phyloP scores from a whole-genome alignment of 2,113 vertebrate genomes.

The Oreotrochilus melanogaster region DNA sequence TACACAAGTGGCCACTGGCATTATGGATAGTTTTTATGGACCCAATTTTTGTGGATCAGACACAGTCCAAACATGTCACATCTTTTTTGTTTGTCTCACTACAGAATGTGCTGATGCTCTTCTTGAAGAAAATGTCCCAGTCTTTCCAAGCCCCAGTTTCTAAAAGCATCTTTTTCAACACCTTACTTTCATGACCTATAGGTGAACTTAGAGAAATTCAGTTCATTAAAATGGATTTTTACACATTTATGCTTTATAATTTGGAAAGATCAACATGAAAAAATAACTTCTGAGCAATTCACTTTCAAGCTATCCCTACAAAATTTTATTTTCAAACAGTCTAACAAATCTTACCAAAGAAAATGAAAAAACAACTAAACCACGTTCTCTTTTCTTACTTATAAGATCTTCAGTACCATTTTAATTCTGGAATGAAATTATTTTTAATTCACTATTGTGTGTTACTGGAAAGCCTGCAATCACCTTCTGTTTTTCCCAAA shows the following conservation, averaged over 20 bases:
- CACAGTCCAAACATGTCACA: neutral
- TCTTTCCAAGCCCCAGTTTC: neutral
- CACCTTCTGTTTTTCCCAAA: neutral
- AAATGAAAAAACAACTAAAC: neutral
- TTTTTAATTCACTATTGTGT: neutral
- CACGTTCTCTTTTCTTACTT: neutral
- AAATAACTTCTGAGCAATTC: neutral
- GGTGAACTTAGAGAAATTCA: neutral
- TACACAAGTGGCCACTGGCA: neutral
- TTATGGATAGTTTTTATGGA: neutral
- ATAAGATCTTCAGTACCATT: neutral
- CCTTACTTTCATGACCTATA: neutral
- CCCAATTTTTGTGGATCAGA: neutral
- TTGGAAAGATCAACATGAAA: neutral
- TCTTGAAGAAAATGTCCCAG: neutral
- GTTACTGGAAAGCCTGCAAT: neutral
- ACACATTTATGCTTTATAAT: neutral
- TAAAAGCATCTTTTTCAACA: neutral
- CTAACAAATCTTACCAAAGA: neutral
- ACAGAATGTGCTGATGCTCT: neutral
- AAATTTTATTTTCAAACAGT: neutral
- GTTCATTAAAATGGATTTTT: neutral
- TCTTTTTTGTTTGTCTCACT: neutral
- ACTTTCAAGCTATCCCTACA: neutral
- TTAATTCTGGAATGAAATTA: neutral